Percentiles rank a stretch among this genome's conserved stretches.
These are phyloP conservation scores for Willisornis vidua DNA, from an alignment of 2,113 vertebrate species.

Conservation along the genomic window DNA sequence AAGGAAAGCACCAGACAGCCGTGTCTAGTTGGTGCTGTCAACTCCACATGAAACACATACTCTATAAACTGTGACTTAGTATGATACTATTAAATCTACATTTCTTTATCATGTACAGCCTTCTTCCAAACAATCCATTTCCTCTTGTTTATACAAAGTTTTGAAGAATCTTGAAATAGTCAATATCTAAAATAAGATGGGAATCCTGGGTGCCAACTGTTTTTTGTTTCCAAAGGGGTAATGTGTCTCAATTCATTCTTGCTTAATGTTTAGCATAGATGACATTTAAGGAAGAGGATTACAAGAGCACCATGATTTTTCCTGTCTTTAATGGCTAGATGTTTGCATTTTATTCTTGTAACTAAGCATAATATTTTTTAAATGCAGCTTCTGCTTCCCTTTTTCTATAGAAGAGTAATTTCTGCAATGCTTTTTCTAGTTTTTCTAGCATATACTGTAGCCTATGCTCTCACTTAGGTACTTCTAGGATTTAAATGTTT, in stretches of 20 bases:
- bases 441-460: neutral
- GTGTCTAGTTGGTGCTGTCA: neutral
- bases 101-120: neutral
- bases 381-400: neutral
- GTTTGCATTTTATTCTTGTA: neutral
- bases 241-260: neutral
- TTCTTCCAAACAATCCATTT: neutral
- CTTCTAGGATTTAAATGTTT: neutral
- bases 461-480: neutral
- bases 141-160: neutral
- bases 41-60: neutral
- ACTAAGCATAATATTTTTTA: neutral
- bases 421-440: neutral
- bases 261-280: neutral
- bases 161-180: neutral
- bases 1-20: neutral
- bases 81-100: neutral
- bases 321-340: neutral
- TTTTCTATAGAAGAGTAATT: neutral
- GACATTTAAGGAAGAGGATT: neutral
- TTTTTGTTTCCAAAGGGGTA: neutral
- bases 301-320: neutral
- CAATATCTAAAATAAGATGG: neutral
- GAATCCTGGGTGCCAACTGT: neutral
- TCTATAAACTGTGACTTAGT: neutral